Evolutionary conservation across 2,797 vertebrate species (phyloP).

Genomic region (Myotis planiceps): DNA sequence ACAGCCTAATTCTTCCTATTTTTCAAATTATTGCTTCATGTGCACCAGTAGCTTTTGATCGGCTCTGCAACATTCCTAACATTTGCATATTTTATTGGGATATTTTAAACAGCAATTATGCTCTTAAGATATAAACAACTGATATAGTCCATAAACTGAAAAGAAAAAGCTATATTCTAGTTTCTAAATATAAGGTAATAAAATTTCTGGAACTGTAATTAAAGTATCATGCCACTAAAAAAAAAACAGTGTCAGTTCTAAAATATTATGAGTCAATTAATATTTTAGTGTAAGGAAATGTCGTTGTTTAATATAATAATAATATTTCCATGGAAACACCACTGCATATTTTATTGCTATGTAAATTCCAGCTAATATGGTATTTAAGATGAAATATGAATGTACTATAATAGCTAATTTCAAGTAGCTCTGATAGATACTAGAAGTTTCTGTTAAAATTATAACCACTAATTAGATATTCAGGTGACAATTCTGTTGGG

Average conservation of each 20-base stretch:
- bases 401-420: slow-evolving; percentile 55
- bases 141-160: neutral
- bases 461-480: neutral
- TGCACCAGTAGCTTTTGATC: neutral
- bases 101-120: neutral
- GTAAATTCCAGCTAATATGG: slow-evolving; percentile 61
- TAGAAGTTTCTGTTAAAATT: slow-evolving; percentile 59
- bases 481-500: slow-evolving; percentile 42
- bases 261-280: slow-evolving; percentile 69
- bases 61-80: neutral
- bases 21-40: neutral
- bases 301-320: slow-evolving; percentile 45
- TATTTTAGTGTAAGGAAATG: slow-evolving; percentile 59
- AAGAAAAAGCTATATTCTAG: neutral
- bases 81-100: neutral
- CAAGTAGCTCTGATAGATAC: slow-evolving; percentile 52
- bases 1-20: neutral
- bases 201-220: slow-evolving; percentile 60
- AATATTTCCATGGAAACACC: slow-evolving; percentile 67
- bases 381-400: slow-evolving; percentile 69
- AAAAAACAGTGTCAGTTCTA: slow-evolving; percentile 22
- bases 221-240: slow-evolving; percentile 18
- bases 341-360: slow-evolving; percentile 62
- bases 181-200: slow-evolving; percentile 53
- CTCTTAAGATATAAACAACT: slow-evolving; percentile 43